Conservation (phyloP, 92 coral and sea anemone genomes). For the Paragorgia papillata region DNA sequence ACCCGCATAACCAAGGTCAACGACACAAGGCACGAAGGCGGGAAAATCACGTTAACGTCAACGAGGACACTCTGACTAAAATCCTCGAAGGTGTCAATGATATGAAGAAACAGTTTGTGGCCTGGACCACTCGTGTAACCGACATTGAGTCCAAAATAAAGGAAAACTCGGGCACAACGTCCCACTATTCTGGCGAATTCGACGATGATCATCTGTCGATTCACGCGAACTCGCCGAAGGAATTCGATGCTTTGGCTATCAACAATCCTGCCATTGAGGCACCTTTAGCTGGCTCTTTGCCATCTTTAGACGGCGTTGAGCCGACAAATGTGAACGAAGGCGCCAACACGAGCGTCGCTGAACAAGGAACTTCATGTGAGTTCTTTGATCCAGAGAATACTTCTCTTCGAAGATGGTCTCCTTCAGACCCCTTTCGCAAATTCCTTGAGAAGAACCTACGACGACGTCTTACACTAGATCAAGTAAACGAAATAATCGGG, state of each 20-base stretch:
- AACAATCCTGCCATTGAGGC: constrained; percentile 29
- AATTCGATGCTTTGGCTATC: not conserved
- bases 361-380: not conserved
- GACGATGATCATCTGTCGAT: constrained; percentile 25
- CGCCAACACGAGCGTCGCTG: not conserved
- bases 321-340: not conserved
- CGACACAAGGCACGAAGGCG: constrained; percentile 23
- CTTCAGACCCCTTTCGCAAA: constrained; percentile 15
- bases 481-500: constrained; percentile 22
- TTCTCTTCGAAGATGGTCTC: constrained; percentile 23
- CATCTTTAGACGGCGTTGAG: constrained; percentile 37
- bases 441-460: constrained; percentile 27
- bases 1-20: not conserved
- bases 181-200: not conserved
- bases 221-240: constrained; percentile 13
- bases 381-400: constrained; percentile 34
- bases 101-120: constrained; percentile 22
- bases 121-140: constrained; percentile 13
- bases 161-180: not conserved
- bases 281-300: constrained; percentile 44
- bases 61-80: not conserved
- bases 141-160: constrained; percentile 7
- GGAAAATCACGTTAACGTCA: constrained; percentile 4
- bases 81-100: constrained; percentile 7
- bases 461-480: constrained; percentile 27